phyloP scores from a whole-genome alignment of 2,113 vertebrate genomes.

The Chloebia gouldiae region DNA sequence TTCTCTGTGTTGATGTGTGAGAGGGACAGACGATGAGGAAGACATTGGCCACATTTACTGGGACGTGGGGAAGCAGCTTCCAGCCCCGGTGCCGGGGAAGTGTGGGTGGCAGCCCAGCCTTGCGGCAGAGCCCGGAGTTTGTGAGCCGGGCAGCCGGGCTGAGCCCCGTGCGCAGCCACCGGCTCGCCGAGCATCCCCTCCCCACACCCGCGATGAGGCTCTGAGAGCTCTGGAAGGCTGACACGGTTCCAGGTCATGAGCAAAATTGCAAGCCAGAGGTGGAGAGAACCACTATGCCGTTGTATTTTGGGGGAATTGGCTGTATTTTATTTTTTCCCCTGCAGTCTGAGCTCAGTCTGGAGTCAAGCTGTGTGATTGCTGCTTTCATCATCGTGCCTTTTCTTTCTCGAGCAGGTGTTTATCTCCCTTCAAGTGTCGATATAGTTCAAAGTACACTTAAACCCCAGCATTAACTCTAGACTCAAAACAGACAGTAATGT shows the following conservation, averaged over 20 bases:
- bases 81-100: fast-evolving
- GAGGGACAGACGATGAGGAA: neutral
- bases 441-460: neutral
- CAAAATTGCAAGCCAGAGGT: neutral
- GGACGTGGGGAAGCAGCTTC: neutral
- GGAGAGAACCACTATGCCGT: neutral
- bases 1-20: neutral
- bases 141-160: neutral
- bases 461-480: neutral
- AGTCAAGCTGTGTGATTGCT: neutral
- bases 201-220: neutral
- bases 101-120: neutral
- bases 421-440: neutral
- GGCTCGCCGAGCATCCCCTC: neutral
- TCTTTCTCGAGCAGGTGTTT: neutral
- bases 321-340: neutral
- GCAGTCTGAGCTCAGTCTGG: neutral
- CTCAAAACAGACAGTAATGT: neutral
- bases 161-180: no score
- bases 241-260: neutral
- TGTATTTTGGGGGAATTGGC: neutral
- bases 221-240: neutral
- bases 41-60: fast-evolving
- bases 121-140: neutral
- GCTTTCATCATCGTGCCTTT: neutral